Conservation (phyloP, 2,888 invertebrate genomes). For the Pollenia amentaria region DNA sequence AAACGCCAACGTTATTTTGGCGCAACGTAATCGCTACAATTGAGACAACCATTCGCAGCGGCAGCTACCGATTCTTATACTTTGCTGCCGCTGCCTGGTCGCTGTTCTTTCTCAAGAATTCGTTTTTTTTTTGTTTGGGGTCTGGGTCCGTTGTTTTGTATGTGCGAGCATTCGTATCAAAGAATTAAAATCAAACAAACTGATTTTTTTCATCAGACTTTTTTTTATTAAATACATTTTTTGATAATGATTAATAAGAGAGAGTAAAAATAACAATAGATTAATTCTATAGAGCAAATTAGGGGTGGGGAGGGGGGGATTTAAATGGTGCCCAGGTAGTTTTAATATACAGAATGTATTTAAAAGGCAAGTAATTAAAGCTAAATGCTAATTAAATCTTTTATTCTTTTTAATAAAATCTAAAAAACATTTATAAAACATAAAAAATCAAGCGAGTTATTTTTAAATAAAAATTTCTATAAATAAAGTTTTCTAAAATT, state of each 20-base stretch:
- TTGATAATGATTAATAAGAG: slow-evolving; percentile 45
- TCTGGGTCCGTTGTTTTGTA: slow-evolving; percentile 30
- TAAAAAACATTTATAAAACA: too few relatives aligned
- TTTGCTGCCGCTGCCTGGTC: slow-evolving; percentile 29
- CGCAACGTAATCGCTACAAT: slow-evolving; percentile 53
- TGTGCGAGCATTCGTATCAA: slow-evolving; percentile 12
- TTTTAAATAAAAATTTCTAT: background rate
- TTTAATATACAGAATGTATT: too few relatives aligned
- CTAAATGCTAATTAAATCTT: too few relatives aligned
- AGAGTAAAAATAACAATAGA: background rate
- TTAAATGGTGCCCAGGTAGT: too few relatives aligned
- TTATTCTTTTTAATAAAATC: too few relatives aligned
- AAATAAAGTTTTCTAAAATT: background rate
- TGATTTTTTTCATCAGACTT: slow-evolving; percentile 27
- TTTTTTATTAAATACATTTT: slow-evolving; percentile 22
- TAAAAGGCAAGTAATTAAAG: too few relatives aligned
- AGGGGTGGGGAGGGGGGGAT: too few relatives aligned
- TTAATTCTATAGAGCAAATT: too few relatives aligned
- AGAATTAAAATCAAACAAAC: slow-evolving; percentile 48
- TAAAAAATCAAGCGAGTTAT: background rate
- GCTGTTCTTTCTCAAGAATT: slow-evolving; percentile 38
- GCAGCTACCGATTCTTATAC: slow-evolving; percentile 39
- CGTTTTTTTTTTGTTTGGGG: slow-evolving; percentile 31
- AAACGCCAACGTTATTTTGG: slow-evolving; percentile 50
- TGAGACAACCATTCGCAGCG: slow-evolving; percentile 29